A percentile compares a stretch with the other conserved stretches of the same genome.
Evolutionary conservation across 2,888 invertebrate species (phyloP).

Genomic region (Callosobruchus maculatus): DNA sequence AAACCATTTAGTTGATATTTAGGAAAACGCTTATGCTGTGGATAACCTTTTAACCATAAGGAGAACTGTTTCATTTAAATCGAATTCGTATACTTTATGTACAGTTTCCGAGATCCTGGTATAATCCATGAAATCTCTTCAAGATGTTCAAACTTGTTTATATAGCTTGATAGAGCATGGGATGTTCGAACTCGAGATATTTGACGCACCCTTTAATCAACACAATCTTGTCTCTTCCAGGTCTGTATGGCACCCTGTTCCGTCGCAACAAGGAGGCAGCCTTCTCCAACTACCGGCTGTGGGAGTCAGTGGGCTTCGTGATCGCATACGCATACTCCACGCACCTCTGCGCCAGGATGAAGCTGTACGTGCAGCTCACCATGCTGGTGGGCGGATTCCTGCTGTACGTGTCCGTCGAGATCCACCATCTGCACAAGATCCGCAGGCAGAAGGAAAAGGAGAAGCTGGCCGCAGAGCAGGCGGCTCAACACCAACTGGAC

Average conservation of each 20-base stretch:
- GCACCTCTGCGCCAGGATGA: conserved; percentile 79
- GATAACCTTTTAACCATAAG: too few relatives aligned
- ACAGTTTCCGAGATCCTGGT: too few relatives aligned
- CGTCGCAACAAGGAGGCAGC: conserved; percentile 87
- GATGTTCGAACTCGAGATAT: too few relatives aligned
- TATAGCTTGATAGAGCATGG: too few relatives aligned
- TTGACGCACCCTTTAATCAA: too few relatives aligned
- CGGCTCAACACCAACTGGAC: conserved; percentile 46
- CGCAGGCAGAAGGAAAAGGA: conserved; percentile 66
- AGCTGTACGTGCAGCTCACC: conserved; percentile 79
- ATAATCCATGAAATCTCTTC: too few relatives aligned
- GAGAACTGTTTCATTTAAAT: too few relatives aligned
- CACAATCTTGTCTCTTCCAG: conserved; percentile 48
- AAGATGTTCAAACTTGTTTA: too few relatives aligned
- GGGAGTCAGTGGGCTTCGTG: conserved; percentile 89
- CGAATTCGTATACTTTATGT: too few relatives aligned
- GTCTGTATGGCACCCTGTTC: conserved; percentile 82
- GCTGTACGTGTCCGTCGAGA: conserved; percentile 78
- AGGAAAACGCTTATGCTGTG: too few relatives aligned
- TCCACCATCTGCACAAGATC: conserved; percentile 79
- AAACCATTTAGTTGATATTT: too few relatives aligned
- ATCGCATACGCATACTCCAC: conserved; percentile 87
- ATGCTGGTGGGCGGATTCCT: conserved; percentile 70
- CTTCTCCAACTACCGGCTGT: conserved; percentile 85
- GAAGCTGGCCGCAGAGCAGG: conserved; percentile 61